Conservation (phyloP, 2,797 vertebrate genomes). For the Nannoperca obscura region DNA sequence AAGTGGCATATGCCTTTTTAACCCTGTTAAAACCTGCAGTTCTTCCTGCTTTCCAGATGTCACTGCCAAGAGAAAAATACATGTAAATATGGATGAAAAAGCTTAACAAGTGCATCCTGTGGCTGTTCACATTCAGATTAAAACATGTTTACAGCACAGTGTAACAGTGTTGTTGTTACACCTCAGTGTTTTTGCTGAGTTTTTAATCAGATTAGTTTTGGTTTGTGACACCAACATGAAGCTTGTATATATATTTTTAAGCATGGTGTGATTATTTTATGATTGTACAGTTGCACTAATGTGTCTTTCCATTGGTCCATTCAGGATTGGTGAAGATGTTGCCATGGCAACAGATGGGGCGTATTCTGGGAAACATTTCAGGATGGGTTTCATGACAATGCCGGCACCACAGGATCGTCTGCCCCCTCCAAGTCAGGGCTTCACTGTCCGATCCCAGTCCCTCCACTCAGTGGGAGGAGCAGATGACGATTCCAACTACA, state of each 20-base stretch:
- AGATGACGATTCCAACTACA: slow-evolving; percentile 88
- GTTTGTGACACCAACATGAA: neutral
- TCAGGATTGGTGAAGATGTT: slow-evolving; percentile 92
- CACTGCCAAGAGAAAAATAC: neutral
- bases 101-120: neutral
- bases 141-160: neutral
- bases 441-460: slow-evolving; percentile 94
- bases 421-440: slow-evolving; percentile 90
- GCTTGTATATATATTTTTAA: neutral
- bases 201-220: neutral
- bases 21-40: neutral
- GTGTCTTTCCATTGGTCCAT: neutral
- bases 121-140: neutral
- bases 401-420: slow-evolving; percentile 94
- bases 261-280: neutral
- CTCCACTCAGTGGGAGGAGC: slow-evolving; percentile 94
- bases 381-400: slow-evolving; percentile 98
- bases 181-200: neutral
- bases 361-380: slow-evolving; percentile 93
- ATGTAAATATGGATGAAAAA: neutral
- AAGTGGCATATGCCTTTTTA: too few relatives aligned
- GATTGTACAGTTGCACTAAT: neutral
- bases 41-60: neutral
- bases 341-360: slow-evolving; percentile 87
- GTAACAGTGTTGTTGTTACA: neutral